Base-by-base conservation (phyloP, 1,140 invertebrate genomes). In the Spodoptera frugiperda region DNA sequence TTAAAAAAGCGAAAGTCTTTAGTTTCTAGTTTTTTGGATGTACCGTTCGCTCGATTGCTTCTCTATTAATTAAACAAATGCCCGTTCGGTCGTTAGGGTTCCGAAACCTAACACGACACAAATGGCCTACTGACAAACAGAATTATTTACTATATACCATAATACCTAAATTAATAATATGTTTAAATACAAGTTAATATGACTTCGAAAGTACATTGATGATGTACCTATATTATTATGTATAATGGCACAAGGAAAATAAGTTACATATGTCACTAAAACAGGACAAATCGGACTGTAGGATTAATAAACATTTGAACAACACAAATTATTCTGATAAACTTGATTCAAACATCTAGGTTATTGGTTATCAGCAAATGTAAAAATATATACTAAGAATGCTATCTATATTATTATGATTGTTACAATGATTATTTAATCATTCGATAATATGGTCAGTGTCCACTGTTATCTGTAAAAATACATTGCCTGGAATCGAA, bases 311-410 rank as follows among this genome's bases (percentile, higher is more conserved):
- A 39, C 11, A 44, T 61, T 19, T 61, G 15, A 12, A 15, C 39
- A 57, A 61, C 57, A 39, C 57, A 15, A 61, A 19, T 61, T 10
- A 17, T 44, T 44, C 15, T 44, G 59, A 63, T 63, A 63, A 63
- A 63, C 59, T 63, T 10, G 33, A 39, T 63, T 63, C 44, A 12
- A 61, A 63, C 33, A 63, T 63, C 33, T 63, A 15, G 59, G 59
- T 63, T 63, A 63, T 6, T 39, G 33, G 33, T 39, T 39, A 39
- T 39, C 33, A 39, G 33, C 5, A 4, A 9, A 39, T 39, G 33
- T 39, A 39, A 39, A 39, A 39, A 39, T 39, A 39, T 39, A 9
- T 39, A 39, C 5, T 39, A 39, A 39, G 33, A 8, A 39, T 39
- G 9, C 33, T 39, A 39, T 39, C 33, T 39, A 8, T 39, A 39